Base-by-base conservation (phyloP, 2,797 vertebrate species). In the Danionella dracula region DNA sequence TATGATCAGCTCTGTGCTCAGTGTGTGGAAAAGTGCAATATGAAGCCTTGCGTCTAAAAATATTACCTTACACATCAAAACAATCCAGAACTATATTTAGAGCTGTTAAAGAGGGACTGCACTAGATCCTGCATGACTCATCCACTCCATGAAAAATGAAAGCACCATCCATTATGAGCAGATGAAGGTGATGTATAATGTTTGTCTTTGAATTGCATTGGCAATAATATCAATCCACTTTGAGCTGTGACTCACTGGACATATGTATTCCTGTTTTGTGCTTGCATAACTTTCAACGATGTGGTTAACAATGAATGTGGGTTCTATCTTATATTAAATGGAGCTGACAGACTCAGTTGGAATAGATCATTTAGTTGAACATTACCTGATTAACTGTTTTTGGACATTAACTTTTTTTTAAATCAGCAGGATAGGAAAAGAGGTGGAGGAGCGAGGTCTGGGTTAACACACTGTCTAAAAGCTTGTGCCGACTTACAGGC, bases 121-220 rank as follows among this genome's bases (percentile, higher is more conserved):
- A 60, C 44, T 45, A 55, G 53, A 69, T 77, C 40, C 34, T 62
- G 57, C 42, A 55, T 79, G 55, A 76, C 57, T 77, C 74, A 64
- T 42, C 38, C 10, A 20, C 55, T 46, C 64, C 8, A 72, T 59
- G 44, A 59, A 20, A 42, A 49, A 21, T 9, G 38, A 71, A 58
- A 61, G 44, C 41, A 73, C 54, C 34, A 20, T 49, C 15, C 50
- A 49, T 65, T 45, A 72, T 53, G 0, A 60, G 6, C 1, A n/a
- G 59, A 17, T 44, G 57, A 55, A 74, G 48, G 56, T 71, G 57
- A 54, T 32, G 64, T 16, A 32, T n/a, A n/a, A n/a, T 37, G 46
- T 11, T 35, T 70, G 42, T 13, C 41, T 58, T 44, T 9, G 31
- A 35, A 74, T 54, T 50, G n/a, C 67, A 63, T 32, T 57, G 48